A percentile compares a stretch with the other conserved stretches of the same genome.
These are phyloP conservation scores for Rhodophaea formosa DNA, from an alignment of 2,888 invertebrate species.

Conservation along the genomic window DNA sequence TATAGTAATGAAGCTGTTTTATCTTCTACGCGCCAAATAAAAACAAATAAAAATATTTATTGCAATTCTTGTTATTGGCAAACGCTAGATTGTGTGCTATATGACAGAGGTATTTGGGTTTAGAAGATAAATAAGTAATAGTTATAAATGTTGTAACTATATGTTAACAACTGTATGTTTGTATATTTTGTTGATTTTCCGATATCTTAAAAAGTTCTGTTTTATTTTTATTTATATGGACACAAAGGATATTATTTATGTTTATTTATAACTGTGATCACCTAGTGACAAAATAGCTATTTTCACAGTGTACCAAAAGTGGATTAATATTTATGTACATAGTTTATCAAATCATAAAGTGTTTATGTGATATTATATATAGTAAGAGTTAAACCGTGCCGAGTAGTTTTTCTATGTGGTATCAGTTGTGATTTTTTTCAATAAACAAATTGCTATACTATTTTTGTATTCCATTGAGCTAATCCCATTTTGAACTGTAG, in stretches of 20 bases:
- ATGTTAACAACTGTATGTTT: constrained; percentile 18
- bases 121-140: neutral
- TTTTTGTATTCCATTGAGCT: constrained; percentile 26
- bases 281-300: constrained; percentile 44
- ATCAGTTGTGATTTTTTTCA: constrained; percentile 80
- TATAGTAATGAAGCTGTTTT: constrained; percentile 4
- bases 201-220: constrained; percentile 29
- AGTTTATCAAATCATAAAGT: constrained; percentile 76
- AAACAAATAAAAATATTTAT: neutral
- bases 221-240: constrained; percentile 30
- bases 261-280: constrained; percentile 48
- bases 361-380: constrained; percentile 80
- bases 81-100: neutral
- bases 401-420: constrained; percentile 81
- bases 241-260: constrained; percentile 34
- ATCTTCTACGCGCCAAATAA: neutral
- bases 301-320: constrained; percentile 66
- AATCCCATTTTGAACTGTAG: neutral
- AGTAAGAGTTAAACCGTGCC: constrained; percentile 81
- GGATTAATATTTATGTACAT: constrained; percentile 65
- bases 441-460: constrained; percentile 74
- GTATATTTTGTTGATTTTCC: constrained; percentile 28
- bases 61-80: neutral
- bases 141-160: neutral
- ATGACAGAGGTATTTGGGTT: neutral